Percentiles rank a stretch among this genome's conserved stretches.
Conservation (phyloP, 1,140 invertebrate species). For the Copidosoma floridanum region DNA sequence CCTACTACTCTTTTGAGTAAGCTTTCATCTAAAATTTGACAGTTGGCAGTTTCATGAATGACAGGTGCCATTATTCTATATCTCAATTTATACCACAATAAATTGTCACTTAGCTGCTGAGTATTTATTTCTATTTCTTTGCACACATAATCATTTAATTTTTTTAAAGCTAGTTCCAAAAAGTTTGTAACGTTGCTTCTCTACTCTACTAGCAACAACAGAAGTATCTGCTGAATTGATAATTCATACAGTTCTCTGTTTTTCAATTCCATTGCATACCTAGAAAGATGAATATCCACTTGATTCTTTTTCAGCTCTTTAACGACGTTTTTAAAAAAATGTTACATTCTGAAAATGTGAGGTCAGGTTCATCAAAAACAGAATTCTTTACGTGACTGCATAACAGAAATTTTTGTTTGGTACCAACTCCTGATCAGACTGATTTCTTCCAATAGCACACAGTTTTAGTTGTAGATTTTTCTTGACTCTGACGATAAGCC, state of each 20-base stretch:
- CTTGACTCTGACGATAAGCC: conserved; percentile 25
- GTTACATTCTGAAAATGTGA: too few species aligned
- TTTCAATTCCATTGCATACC: not conserved
- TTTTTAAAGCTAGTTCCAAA: too few species aligned
- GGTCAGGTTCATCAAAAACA: not conserved
- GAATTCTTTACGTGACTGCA: not conserved
- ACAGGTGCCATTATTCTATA: conserved; percentile 44
- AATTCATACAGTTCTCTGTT: too few species aligned
- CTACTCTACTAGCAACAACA: too few species aligned
- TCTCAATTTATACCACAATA: conserved; percentile 36
- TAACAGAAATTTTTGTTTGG: not conserved
- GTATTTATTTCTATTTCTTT: too few species aligned
- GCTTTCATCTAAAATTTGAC: conserved; percentile 31
- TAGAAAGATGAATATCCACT: not conserved
- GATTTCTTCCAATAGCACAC: conserved; percentile 35
- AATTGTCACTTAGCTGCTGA: conserved; percentile 11
- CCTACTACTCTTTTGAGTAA: conserved; percentile 34
- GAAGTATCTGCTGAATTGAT: too few species aligned
- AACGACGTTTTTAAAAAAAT: not conserved
- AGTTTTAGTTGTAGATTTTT: conserved; percentile 24
- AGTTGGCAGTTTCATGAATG: conserved; percentile 37
- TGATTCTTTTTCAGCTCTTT: not conserved
- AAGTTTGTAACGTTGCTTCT: too few species aligned
- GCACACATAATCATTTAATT: too few species aligned
- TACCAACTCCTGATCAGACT: conserved; percentile 9